These are phyloP conservation scores for Anoplopoma fimbria DNA, from an alignment of 2,113 vertebrate genomes.

Conservation along the genomic window DNA sequence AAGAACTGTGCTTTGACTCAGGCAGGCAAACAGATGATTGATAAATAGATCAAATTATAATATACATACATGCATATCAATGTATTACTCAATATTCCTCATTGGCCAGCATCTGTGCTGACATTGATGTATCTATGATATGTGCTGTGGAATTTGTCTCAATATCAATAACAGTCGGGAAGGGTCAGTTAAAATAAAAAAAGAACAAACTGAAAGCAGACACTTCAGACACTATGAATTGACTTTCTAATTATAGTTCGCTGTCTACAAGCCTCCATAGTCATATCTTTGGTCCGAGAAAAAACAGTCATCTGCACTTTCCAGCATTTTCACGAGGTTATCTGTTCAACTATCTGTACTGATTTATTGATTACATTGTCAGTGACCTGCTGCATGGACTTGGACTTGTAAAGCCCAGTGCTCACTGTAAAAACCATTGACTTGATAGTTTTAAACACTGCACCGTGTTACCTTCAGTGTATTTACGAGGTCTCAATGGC, in stretches of 20 bases:
- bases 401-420: background rate
- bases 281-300: no score
- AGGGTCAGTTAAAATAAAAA: no score
- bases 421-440: background rate
- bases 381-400: background rate
- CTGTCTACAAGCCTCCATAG: background rate
- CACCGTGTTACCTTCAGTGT: background rate
- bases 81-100: no score
- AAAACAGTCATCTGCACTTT: background rate
- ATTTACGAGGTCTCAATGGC: conserved; percentile 6
- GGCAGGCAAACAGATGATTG: no score
- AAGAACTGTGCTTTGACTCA: no score
- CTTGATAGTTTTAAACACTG: background rate
- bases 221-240: background rate
- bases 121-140: no score
- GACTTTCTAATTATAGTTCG: conserved; percentile 1
- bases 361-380: background rate
- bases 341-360: background rate
- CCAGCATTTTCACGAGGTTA: background rate
- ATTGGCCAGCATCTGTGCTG: background rate
- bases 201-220: background rate
- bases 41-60: no score
- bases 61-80: no score
- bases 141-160: no score
- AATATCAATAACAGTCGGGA: no score